Conservation (phyloP, 2,797 vertebrate genomes). For the Mico argentatus region DNA sequence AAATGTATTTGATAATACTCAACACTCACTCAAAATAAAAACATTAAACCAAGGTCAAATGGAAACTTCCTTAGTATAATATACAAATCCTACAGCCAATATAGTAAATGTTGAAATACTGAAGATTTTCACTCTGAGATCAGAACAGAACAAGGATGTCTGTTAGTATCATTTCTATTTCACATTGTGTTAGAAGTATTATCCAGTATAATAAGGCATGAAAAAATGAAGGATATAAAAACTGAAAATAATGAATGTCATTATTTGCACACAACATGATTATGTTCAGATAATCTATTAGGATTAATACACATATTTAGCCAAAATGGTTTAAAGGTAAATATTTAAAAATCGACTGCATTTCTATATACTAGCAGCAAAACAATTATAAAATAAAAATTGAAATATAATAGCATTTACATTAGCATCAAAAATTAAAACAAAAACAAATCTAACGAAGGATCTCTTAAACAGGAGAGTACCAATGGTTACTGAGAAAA, state of each 20-base stretch:
- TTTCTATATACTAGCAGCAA: neutral
- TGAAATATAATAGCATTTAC: neutral
- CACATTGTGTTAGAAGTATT: neutral
- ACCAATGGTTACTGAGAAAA: neutral
- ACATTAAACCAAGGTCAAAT: neutral
- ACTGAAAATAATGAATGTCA: neutral
- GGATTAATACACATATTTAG: neutral
- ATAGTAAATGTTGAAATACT: constrained; percentile 12
- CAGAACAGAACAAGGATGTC: neutral
- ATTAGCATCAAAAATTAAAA: neutral
- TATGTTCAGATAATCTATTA: neutral
- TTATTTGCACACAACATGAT: neutral
- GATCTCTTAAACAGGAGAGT: neutral
- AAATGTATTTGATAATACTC: neutral
- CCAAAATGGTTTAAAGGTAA: neutral
- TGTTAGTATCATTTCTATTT: neutral
- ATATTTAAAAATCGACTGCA: neutral
- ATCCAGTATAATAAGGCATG: neutral
- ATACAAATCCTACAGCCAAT: neutral
- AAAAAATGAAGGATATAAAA: neutral
- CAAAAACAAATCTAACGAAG: neutral
- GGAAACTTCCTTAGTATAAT: neutral
- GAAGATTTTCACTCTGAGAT: neutral
- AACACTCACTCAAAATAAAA: neutral
- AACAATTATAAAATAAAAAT: neutral